These are phyloP conservation scores for Trachelus troglodyta DNA, from an alignment of 2,888 invertebrate species.

Conservation along the genomic window DNA sequence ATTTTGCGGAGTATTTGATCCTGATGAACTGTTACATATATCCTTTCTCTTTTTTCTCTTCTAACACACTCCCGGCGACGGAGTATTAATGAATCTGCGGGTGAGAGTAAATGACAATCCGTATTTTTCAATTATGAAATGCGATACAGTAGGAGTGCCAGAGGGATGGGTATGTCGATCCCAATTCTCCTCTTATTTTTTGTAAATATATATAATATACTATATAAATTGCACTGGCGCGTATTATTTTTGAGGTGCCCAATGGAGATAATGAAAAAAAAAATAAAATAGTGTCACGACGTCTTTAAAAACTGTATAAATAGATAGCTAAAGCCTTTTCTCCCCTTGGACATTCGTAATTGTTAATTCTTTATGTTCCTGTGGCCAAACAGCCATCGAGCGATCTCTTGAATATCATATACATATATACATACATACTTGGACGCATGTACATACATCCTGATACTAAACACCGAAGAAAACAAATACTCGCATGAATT, in stretches of 20 bases:
- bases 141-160: background rate
- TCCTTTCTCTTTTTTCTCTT: constrained; percentile 18
- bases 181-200: constrained; percentile 8
- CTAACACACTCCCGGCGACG: constrained; percentile 17
- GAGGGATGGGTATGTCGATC: background rate
- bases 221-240: constrained; percentile 15
- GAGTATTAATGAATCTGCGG: background rate
- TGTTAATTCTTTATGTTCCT: constrained; percentile 60
- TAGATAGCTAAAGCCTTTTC: constrained; percentile 1
- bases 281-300: background rate
- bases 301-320: background rate
- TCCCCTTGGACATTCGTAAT: constrained; percentile 23
- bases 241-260: background rate
- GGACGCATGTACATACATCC: constrained; percentile 13
- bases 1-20: background rate
- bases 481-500: background rate
- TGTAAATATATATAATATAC: constrained; percentile 27
- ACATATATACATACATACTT: constrained; percentile 6
- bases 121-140: constrained; percentile 31
- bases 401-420: constrained; percentile 60
- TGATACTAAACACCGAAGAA: background rate
- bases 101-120: constrained; percentile 49
- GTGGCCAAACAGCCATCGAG: constrained; percentile 56
- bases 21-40: background rate
- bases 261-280: background rate